A percentile compares a stretch with the other conserved stretches of the same genome.
Conservation (phyloP, 2,888 invertebrate genomes). For the Neoaliturus tenellus region DNA sequence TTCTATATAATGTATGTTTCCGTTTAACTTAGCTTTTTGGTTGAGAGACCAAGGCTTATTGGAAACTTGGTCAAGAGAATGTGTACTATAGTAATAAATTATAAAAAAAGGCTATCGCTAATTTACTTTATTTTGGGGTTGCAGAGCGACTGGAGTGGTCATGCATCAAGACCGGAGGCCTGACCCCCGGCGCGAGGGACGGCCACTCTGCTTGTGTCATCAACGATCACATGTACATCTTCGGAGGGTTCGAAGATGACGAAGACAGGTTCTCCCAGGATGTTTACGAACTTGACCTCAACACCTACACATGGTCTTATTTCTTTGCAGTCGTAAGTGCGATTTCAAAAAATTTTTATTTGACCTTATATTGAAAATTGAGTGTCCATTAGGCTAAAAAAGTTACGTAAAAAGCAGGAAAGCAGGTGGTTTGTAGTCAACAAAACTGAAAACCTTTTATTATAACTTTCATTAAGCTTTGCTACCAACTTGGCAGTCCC, state of each 20-base stretch:
- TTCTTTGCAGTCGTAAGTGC: slow-evolving; percentile 73
- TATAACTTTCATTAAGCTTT: too few relatives aligned
- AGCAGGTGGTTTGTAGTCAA: too few relatives aligned
- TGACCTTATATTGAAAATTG: not conserved
- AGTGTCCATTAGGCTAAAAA: too few relatives aligned
- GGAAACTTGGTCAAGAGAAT: too few relatives aligned
- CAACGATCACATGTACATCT: slow-evolving; percentile 88
- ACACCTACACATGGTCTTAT: slow-evolving; percentile 83
- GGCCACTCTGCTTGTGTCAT: slow-evolving; percentile 94
- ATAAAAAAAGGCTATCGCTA: too few relatives aligned
- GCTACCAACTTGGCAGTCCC: too few relatives aligned
- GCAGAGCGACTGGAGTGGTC: slow-evolving; percentile 75
- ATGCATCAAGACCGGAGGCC: slow-evolving; percentile 80
- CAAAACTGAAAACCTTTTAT: too few relatives aligned
- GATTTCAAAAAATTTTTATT: not conserved
- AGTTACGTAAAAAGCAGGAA: too few relatives aligned
- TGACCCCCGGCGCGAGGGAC: slow-evolving; percentile 88
- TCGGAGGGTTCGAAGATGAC: slow-evolving; percentile 93
- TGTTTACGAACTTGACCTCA: slow-evolving; percentile 84
- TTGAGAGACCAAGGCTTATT: too few relatives aligned
- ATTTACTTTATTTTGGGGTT: not conserved
- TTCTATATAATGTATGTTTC: too few relatives aligned
- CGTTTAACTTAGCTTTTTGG: too few relatives aligned
- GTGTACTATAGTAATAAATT: too few relatives aligned
- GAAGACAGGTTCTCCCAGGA: slow-evolving; percentile 88